These are phyloP conservation scores for Schmidtea mediterranea DNA, from an alignment of 1,140 invertebrate genomes.

Conservation along the genomic window DNA sequence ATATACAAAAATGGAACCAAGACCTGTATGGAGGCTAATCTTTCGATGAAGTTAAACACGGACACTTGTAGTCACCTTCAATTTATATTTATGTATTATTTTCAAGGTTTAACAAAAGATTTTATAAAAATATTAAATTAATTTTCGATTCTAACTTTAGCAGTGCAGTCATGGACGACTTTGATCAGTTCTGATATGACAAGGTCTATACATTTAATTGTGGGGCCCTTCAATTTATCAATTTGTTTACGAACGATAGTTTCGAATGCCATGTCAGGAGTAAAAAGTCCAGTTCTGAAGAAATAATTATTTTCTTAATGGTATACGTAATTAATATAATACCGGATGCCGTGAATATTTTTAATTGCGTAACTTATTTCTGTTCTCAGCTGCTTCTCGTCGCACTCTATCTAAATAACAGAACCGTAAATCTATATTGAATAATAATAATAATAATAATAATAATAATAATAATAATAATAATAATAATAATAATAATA, in stretches of 20 bases:
- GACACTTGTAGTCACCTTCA: no score
- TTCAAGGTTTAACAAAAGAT: no score
- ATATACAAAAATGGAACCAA: no score
- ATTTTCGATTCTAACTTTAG: constrained; percentile 30
- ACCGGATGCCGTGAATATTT: constrained; percentile 77
- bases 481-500: not conserved
- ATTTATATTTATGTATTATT: no score
- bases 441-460: not conserved
- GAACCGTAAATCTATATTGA: no score
- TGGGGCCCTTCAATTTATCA: constrained; percentile 69
- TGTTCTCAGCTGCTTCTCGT: not conserved
- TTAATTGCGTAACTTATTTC: constrained; percentile 82
- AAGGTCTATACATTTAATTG: constrained; percentile 74
- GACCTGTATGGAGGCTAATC: no score
- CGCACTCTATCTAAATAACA: constrained; percentile 3
- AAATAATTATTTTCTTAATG: not conserved
- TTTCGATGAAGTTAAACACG: no score
- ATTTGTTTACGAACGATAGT: constrained; percentile 98
- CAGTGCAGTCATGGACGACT: constrained; percentile 89
- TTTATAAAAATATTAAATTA: no score
- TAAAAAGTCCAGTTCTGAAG: constrained; percentile 70
- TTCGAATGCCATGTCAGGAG: constrained; percentile 98
- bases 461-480: not conserved
- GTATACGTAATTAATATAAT: no score
- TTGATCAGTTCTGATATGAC: constrained; percentile 97